phyloP scores from a whole-genome alignment of 2,888 invertebrate species.

The Malachius bipustulatus region DNA sequence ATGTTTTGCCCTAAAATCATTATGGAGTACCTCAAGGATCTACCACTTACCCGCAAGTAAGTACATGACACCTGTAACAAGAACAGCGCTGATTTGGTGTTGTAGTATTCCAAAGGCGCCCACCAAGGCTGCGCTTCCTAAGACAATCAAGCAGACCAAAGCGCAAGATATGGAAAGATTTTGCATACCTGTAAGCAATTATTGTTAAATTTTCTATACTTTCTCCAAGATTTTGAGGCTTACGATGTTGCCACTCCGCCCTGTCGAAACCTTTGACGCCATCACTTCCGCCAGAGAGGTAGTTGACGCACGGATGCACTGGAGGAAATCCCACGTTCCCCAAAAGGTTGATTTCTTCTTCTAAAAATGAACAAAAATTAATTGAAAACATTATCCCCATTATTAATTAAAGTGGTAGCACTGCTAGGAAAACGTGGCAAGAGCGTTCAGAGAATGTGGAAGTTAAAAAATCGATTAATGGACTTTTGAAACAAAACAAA shows the following conservation, averaged over 20 bases:
- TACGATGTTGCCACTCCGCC: slow-evolving; percentile 70
- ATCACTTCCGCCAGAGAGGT: slow-evolving; percentile 58
- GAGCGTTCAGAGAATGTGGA: no score
- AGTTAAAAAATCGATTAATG: no score
- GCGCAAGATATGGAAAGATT: slow-evolving; percentile 92
- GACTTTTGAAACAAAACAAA: no score
- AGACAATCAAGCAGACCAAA: slow-evolving; percentile 78
- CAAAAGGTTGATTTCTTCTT: slow-evolving; percentile 59
- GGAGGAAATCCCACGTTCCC: slow-evolving; percentile 53
- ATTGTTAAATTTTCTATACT: slow-evolving; percentile 1
- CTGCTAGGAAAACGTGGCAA: no score
- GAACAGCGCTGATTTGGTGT: slow-evolving; percentile 85
- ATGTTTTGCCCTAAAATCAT: neutral
- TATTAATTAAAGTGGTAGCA: no score
- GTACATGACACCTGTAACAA: slow-evolving; percentile 91
- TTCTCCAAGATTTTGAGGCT: slow-evolving; percentile 32
- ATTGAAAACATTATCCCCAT: no score
- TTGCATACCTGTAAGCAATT: slow-evolving; percentile 72
- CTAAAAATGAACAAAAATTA: no score
- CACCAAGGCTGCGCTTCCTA: slow-evolving; percentile 77
- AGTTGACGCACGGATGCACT: slow-evolving; percentile 66
- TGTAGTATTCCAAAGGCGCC: slow-evolving; percentile 82
- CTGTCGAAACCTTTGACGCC: slow-evolving; percentile 55
- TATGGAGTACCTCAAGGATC: neutral
- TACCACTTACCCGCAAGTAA: slow-evolving; percentile 64